These are phyloP conservation scores for Sitta europaea DNA, from an alignment of 2,113 vertebrate species.

Conservation along the genomic window DNA sequence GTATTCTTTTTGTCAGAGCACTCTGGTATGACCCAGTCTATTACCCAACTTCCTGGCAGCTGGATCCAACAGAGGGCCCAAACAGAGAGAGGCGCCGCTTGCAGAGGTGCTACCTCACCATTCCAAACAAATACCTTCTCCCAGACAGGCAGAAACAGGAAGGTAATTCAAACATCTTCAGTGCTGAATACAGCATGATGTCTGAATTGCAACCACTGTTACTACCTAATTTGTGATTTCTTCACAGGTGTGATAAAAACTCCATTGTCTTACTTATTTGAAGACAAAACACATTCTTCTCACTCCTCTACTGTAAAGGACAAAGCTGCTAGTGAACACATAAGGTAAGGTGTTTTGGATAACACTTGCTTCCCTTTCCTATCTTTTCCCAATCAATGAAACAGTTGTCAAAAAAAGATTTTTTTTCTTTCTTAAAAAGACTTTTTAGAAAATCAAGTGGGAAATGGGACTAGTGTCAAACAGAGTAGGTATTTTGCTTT, in stretches of 20 bases:
- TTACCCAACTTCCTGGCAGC: conserved; percentile 94
- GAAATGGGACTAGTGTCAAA: background rate
- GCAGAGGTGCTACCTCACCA: conserved; percentile 94
- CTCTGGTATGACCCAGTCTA: conserved; percentile 93
- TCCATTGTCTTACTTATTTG: conserved; percentile 90
- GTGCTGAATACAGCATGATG: background rate
- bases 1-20: conserved; percentile 69
- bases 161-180: conserved; percentile 69
- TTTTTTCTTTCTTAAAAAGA: background rate
- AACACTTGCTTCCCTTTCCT: background rate
- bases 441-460: background rate
- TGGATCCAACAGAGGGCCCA: conserved; percentile 95
- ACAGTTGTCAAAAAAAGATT: background rate
- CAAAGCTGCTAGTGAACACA: conserved; percentile 96
- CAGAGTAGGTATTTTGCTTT: background rate
- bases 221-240: background rate
- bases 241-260: conserved; percentile 81
- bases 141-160: conserved; percentile 88
- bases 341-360: conserved; percentile 81
- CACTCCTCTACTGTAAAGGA: conserved; percentile 98
- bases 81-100: conserved; percentile 92
- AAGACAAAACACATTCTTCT: conserved; percentile 96
- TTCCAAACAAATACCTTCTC: conserved; percentile 97
- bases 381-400: background rate
- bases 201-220: background rate